Base-by-base conservation (phyloP, 2,797 vertebrate species). In the Fringilla coelebs region DNA sequence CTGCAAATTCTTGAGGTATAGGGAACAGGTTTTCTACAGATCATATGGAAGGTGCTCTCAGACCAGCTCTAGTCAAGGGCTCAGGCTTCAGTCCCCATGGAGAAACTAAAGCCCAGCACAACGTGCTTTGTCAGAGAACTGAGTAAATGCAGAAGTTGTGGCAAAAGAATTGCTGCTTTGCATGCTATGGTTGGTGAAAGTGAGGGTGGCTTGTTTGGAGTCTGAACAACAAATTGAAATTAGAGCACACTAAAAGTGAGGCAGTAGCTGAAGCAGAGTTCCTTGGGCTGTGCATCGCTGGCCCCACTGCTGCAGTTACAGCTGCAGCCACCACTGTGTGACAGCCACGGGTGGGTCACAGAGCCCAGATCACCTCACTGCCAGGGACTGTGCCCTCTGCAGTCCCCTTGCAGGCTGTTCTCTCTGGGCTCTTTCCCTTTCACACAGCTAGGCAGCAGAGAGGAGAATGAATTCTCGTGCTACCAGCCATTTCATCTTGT, bases 331-430 rank as follows among this genome's bases (percentile, higher is more conserved):
- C 63, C 49, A 45, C 40, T 75, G 54, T 51, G 77, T n/a, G 24
- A 45, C 75, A 87, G 73, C 46, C 80, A n/a, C 84, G 87, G 91
- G 67, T 71, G 89, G 92, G 84, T 85, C 75, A 89, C 2, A 1
- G 38, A 71, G 94, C 77, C 40, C 70, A 90, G 74, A 41, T 32
- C 70, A 51, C 68, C 78, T 43, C 5, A 2, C 61, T 88, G 76
- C 82, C 88, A 63, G 91, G 34, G 38, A 8, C 2, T 17, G 82
- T 3, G 2, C 58, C 38, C 55, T 3, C 77, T 52, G 71, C 77
- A 48, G 55, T 45, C 29, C 67, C 63, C 55, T 52, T 9, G 15
- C 63, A 86, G 88, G 26, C 24, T 75, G 0, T 2, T 75, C 54
- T 45, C 19, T 28, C 67, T 2, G 2, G 1, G 4, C 8, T 0